phyloP scores from a whole-genome alignment of 2,797 vertebrate species.

The Tangara arthus region DNA sequence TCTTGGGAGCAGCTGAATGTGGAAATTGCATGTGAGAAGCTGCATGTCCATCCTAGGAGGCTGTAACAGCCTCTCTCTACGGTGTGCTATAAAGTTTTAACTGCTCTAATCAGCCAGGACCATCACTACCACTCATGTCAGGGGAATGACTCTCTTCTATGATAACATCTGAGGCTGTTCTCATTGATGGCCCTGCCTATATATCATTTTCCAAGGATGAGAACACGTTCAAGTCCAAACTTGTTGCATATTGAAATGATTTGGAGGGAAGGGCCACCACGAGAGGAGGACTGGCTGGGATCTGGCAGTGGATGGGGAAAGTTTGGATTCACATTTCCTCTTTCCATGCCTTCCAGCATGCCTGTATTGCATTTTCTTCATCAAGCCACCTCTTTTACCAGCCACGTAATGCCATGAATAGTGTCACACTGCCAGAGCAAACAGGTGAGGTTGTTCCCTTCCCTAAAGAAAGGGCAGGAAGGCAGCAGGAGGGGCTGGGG shows the following conservation, averaged over 20 bases:
- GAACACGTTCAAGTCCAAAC: neutral
- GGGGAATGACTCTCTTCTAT: neutral
- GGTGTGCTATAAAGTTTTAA: slow-evolving; percentile 34
- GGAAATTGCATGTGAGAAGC: slow-evolving; percentile 44
- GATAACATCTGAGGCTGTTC: slow-evolving; percentile 19
- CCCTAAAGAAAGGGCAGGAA: neutral
- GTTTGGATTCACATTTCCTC: neutral
- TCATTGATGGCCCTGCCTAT: neutral
- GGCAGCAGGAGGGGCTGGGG: neutral
- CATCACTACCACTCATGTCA: slow-evolving; percentile 6
- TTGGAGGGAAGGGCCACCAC: neutral
- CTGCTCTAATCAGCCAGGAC: slow-evolving; percentile 20
- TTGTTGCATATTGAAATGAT: neutral
- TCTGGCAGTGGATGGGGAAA: neutral
- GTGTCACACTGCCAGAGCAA: neutral
- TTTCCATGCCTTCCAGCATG: rapidly evolving
- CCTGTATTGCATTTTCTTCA: neutral
- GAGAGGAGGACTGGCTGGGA: neutral
- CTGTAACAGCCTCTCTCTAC: neutral
- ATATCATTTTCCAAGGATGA: neutral
- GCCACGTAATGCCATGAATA: neutral
- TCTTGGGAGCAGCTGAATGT: slow-evolving; percentile 38
- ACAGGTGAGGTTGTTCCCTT: neutral
- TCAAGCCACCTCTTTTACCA: neutral
- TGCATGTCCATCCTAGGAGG: slow-evolving; percentile 11